phyloP scores from a whole-genome alignment of 2,113 vertebrate genomes.

The Syrmaticus mikado region DNA sequence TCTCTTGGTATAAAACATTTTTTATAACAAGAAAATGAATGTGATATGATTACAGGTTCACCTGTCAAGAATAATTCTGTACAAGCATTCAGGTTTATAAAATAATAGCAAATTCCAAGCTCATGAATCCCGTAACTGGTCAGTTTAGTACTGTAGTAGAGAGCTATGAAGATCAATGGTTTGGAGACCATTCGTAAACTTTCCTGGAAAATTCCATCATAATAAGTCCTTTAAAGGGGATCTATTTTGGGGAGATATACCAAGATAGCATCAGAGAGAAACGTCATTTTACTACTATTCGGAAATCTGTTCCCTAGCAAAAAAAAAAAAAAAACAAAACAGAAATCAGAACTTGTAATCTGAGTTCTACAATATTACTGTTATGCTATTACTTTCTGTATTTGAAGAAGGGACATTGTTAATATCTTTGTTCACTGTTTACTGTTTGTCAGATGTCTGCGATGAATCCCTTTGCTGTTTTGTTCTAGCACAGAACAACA shows the following conservation, averaged over 20 bases:
- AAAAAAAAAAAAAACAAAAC: neutral
- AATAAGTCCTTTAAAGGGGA: neutral
- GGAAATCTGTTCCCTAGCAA: neutral
- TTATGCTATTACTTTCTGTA: rapidly evolving
- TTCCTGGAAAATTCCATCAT: neutral
- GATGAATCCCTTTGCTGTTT: neutral
- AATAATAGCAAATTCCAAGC: neutral
- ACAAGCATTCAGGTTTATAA: neutral
- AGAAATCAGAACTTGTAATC: neutral
- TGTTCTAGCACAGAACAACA: neutral
- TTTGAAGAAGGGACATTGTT: rapidly evolving
- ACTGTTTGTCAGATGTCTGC: neutral
- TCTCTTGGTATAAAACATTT: neutral
- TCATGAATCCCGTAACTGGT: neutral
- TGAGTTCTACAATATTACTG: neutral
- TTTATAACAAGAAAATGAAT: neutral
- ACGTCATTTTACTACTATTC: neutral
- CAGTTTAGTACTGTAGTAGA: neutral
- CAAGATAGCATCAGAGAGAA: neutral
- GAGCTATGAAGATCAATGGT: neutral
- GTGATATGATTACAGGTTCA: neutral
- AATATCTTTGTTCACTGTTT: neutral
- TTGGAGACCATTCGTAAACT: neutral
- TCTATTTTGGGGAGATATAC: neutral
- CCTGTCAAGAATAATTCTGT: neutral